Evolutionary conservation across 2,888 invertebrate genomes (phyloP).

Genomic region (Vesta saturnalis): DNA sequence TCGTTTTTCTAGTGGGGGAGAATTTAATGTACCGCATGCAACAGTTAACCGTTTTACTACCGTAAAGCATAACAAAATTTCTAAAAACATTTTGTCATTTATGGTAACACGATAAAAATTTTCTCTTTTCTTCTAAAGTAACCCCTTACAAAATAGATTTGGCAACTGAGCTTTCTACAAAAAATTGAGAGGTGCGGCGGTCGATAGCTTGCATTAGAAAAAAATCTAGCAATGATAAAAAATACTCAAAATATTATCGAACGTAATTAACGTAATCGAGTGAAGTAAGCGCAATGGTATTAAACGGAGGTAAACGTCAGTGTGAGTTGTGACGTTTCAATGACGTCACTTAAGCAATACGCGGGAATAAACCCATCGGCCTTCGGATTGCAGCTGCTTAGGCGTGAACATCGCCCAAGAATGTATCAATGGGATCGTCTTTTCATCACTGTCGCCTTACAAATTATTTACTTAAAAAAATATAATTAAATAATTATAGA

Average conservation of each 20-base stretch:
- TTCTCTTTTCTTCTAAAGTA: too few species aligned
- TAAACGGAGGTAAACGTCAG: constrained; percentile 47
- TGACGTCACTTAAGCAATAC: constrained; percentile 48
- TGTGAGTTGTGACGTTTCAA: constrained; percentile 49
- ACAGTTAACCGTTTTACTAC: constrained; percentile 22
- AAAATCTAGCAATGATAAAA: background rate
- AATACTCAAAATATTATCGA: constrained; percentile 8
- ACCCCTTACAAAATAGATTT: too few species aligned
- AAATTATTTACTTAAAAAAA: background rate
- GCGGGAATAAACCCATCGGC: constrained; percentile 38
- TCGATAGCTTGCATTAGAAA: background rate
- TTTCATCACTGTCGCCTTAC: background rate
- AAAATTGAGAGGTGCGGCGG: too few species aligned
- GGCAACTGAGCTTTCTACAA: too few species aligned
- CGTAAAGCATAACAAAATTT: constrained; percentile 3
- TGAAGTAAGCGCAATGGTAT: constrained; percentile 6
- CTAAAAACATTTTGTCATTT: constrained; percentile 1
- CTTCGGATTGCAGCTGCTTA: constrained; percentile 38
- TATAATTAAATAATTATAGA: background rate
- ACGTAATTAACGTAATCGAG: constrained; percentile 11
- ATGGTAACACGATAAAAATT: background rate
- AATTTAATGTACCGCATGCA: constrained; percentile 24
- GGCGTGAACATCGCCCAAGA: constrained; percentile 39
- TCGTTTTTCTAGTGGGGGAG: constrained; percentile 34
- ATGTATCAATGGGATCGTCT: constrained; percentile 39